Evolutionary conservation across 2,113 vertebrate genomes (phyloP).

Genomic region (Gymnorhina tibicen): DNA sequence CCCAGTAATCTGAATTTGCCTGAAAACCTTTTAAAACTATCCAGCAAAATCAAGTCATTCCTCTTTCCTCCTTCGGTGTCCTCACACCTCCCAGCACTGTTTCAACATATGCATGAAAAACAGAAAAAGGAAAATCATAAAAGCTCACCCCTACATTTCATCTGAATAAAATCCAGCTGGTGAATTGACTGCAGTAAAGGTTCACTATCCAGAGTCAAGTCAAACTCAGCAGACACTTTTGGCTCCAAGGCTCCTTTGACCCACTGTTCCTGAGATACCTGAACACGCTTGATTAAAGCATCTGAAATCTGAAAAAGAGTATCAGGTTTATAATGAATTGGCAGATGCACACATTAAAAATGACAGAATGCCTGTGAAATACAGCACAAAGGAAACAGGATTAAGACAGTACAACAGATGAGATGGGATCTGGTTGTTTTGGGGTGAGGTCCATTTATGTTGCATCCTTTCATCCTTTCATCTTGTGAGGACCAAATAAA

Average conservation of each 20-base stretch:
- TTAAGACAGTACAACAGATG: neutral
- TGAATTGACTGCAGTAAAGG: slow-evolving; percentile 91
- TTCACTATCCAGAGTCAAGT: slow-evolving; percentile 90
- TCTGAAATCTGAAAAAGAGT: slow-evolving; percentile 87
- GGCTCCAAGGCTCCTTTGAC: slow-evolving; percentile 95
- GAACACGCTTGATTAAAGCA: slow-evolving; percentile 93
- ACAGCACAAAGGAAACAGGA: neutral
- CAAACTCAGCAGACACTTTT: slow-evolving; percentile 93
- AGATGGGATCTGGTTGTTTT: neutral
- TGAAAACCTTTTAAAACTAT: neutral
- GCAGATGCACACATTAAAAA: neutral
- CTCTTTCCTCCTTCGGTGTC: neutral
- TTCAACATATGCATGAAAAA: neutral
- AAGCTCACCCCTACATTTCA: slow-evolving; percentile 87
- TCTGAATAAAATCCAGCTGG: slow-evolving; percentile 94
- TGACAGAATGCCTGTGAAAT: neutral
- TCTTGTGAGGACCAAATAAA: slow-evolving; percentile 25
- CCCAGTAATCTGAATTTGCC: neutral
- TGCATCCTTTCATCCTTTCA: neutral
- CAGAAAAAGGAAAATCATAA: slow-evolving; percentile 21
- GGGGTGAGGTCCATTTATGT: neutral
- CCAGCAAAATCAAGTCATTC: neutral
- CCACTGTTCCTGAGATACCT: slow-evolving; percentile 95
- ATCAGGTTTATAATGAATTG: neutral
- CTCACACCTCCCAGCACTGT: neutral